phyloP scores from a whole-genome alignment of 2,113 vertebrate genomes.

The Melanerpes aurifrons region DNA sequence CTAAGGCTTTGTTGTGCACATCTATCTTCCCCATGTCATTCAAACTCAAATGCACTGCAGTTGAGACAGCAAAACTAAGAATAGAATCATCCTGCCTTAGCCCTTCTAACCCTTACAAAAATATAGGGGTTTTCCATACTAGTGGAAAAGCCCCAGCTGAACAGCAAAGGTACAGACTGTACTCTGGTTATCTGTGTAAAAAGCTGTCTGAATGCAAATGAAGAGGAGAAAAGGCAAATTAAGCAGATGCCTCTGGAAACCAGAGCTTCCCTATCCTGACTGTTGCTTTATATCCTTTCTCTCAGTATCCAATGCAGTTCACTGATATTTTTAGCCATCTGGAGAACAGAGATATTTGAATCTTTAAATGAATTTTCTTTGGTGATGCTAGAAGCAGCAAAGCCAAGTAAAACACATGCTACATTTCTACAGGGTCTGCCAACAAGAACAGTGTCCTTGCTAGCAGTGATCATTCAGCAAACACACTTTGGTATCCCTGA shows the following conservation, averaged over 20 bases:
- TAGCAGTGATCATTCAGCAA: neutral
- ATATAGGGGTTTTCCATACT: rapidly evolving
- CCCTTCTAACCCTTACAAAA: neutral
- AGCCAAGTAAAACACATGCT: neutral
- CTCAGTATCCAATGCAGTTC: neutral
- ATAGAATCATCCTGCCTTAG: neutral
- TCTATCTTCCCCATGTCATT: neutral
- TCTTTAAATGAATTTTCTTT: neutral
- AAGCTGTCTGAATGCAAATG: neutral
- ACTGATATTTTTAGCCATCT: neutral
- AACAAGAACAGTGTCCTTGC: neutral
- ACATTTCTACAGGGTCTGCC: neutral
- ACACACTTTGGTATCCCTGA: neutral
- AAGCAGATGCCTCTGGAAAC: neutral
- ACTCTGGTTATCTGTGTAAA: neutral
- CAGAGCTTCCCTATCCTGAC: neutral
- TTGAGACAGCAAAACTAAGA: neutral
- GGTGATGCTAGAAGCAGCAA: neutral
- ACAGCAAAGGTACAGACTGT: neutral
- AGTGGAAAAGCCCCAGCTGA: neutral
- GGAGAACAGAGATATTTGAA: neutral
- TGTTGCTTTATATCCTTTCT: neutral
- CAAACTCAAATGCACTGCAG: neutral
- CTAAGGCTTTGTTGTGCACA: neutral
- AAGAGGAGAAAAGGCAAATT: neutral